Base-by-base conservation (phyloP, 2,113 vertebrate genomes). In the Apteryx owenii region DNA sequence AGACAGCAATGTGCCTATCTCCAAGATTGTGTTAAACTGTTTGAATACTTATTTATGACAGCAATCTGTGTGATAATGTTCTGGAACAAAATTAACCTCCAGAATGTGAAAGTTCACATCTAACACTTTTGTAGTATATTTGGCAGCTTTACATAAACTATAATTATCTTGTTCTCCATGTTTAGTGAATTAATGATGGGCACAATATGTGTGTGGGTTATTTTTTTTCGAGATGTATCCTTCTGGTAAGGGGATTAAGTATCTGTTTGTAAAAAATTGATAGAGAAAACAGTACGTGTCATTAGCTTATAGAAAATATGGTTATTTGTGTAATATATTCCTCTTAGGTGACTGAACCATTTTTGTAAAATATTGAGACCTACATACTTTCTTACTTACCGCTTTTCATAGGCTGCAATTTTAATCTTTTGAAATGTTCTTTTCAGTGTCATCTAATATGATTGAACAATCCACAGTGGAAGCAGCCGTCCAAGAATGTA, bases 361-460 rank as follows among this genome's bases (percentile, higher is more conserved):
- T 66, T 53, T 31, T 22, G 4, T 51, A 12, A 33, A 42, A 14
- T 11, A 16, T 77, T 38, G 19, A 64, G 51, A 46, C 9, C 31
- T 58, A 1, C 75, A 51, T 53, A 20, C 71, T 83, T 77, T 40
- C 23, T 70, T 66, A 1, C 26, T 54, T 31, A 33, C 51, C 33
- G 8, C n/a, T 58, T 89, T 23, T 65, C 48, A 8, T 8, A 15
- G 42, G 36, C 65, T 90, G 46, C 46, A 21, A 3, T 22, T 89
- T 56, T 80, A 68, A 97, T 62, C 61, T 68, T 97, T 65, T 40
- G 28, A 60, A 81, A 78, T 97, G 78, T 81, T 96, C 75, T 93
- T 97, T 97, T 58, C 96, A 99, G 99, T 99, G 98, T 98, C 99
- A 40, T 99, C 98, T 10, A 99, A 97, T 69, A 99, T 99, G 99